Evolutionary conservation across 1,140 invertebrate species (phyloP).

Genomic region (Oncopodura yosiiana): DNA sequence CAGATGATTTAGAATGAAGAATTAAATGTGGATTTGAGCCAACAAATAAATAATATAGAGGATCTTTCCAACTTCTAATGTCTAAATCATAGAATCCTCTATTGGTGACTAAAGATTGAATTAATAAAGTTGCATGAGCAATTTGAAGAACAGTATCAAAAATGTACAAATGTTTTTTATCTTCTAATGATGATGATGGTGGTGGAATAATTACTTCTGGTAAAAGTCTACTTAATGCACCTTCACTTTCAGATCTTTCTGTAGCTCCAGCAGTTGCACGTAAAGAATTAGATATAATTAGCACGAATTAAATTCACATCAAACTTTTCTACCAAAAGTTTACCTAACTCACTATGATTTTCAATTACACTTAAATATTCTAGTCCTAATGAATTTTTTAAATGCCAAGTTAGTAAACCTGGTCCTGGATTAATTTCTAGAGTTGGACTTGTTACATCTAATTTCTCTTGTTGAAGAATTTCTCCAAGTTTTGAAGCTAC

Average conservation of each 20-base stretch:
- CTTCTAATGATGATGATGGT: neutral
- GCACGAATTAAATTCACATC: constrained; percentile 6
- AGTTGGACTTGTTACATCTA: constrained; percentile 11
- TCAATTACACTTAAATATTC: constrained; percentile 24
- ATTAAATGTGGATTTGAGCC: constrained; percentile 1
- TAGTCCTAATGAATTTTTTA: constrained; percentile 6
- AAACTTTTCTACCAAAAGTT: neutral
- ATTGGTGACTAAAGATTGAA: constrained; percentile 32
- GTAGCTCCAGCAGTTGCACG: too few species aligned
- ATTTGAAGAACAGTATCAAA: constrained; percentile 46
- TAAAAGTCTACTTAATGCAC: constrained; percentile 44
- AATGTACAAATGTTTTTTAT: constrained; percentile 42
- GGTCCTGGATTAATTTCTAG: constrained; percentile 31
- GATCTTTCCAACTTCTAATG: constrained; percentile 11
- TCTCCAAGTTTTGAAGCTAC: constrained; percentile 1
- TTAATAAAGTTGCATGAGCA: constrained; percentile 46
- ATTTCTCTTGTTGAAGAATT: neutral
- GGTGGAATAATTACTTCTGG: constrained; percentile 44
- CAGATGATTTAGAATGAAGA: constrained; percentile 8
- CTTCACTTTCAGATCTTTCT: too few species aligned
- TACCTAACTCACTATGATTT: constrained; percentile 3
- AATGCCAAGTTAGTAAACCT: constrained; percentile 21
- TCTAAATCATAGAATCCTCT: constrained; percentile 21
- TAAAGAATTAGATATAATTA: neutral
- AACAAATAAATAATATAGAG: constrained; percentile 16